Evolutionary conservation across 35 echinoderm and acorn worm genomes (phyloP), one percentile per base, ranked within the genome.

Genomic region (Amphiura filiformis): DNA sequence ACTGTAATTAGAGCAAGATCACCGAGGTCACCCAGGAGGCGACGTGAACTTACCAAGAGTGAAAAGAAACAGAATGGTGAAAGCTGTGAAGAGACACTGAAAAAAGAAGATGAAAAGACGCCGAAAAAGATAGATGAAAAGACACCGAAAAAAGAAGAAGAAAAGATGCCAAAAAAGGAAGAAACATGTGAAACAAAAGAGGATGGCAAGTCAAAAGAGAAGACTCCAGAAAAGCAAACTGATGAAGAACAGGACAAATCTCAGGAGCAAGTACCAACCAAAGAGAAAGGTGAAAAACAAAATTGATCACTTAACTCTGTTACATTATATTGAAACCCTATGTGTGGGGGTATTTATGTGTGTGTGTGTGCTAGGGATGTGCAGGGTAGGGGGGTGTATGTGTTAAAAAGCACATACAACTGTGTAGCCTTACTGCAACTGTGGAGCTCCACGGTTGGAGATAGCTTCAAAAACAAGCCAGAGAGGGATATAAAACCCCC

Each of bases 21-120:
- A 70, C 61, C 61, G 26, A 70, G 61, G 26, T 70, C 61, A n/a
- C 61, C 61, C 15, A 70, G 61, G 26, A 70, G 61, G 26, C 44
- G 38, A 9, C 39, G 44, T 40, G 80, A 82, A 41, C 39, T 38
- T 42, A 22, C 31, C 31, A 49, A 82, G 36, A 41, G 14, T n/a
- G 80, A 82, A 44, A 82, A 82, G 38, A 82, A 44, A 31, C 37
- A 36, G 41, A 1, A 7, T 82, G 80, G 1, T 41, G 39, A 82
- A n/a, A 44, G 39, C 80, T 40, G 36, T 1, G 28, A 23, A 37
- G 35, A 35, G 22, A 23, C 26, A 11, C 7, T 11, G 61, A 70
- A 70, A 4, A 70, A 18, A 4, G 61, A 70, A 26, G 61, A 5
- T 13, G 61, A 26, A 4, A 47, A 47, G 17, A 47, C 17, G 17